A percentile compares a stretch with the other conserved stretches of the same genome.
Evolutionary conservation across 2,888 invertebrate genomes (phyloP).

Genomic region (Drosophila ezoana): DNA sequence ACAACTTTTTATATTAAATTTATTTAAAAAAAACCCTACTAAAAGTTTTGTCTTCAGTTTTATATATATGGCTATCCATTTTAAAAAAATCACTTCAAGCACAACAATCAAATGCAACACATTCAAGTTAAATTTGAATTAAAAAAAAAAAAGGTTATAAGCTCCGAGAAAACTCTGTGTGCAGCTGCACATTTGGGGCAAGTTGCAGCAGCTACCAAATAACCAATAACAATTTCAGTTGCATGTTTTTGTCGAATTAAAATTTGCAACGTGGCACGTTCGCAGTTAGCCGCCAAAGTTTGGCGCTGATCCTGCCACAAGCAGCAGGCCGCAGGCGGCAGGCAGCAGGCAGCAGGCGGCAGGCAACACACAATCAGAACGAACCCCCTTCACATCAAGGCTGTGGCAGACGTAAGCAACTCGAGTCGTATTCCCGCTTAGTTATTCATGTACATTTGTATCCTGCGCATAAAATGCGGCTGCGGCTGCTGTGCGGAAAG

Average conservation of each 20-base stretch:
- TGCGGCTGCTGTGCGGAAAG: constrained; percentile 81
- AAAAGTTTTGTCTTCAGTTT: not conserved
- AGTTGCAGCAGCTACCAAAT: constrained; percentile 47
- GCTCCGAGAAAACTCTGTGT: constrained; percentile 5
- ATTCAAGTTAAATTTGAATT: not conserved
- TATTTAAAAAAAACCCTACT: not conserved
- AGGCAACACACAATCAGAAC: not conserved
- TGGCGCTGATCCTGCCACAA: constrained; percentile 65
- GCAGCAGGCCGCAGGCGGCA: constrained; percentile 39
- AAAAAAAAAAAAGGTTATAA: not conserved
- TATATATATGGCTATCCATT: not conserved
- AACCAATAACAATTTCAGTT: constrained; percentile 79
- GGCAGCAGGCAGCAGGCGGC: not conserved
- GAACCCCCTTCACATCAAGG: not conserved
- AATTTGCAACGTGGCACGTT: constrained; percentile 77
- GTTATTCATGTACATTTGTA: constrained; percentile 80
- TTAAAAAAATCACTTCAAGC: not conserved
- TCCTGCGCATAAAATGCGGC: constrained; percentile 81
- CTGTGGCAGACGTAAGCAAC: constrained; percentile 22
- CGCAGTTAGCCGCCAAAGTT: constrained; percentile 63
- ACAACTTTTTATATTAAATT: not conserved
- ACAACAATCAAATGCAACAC: constrained; percentile 1
- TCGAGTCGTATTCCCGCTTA: constrained; percentile 51
- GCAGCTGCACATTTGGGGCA: constrained; percentile 45
- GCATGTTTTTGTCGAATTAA: constrained; percentile 78